These are phyloP conservation scores for Rhingia rostrata DNA, from an alignment of 2,888 invertebrate species.

Conservation along the genomic window DNA sequence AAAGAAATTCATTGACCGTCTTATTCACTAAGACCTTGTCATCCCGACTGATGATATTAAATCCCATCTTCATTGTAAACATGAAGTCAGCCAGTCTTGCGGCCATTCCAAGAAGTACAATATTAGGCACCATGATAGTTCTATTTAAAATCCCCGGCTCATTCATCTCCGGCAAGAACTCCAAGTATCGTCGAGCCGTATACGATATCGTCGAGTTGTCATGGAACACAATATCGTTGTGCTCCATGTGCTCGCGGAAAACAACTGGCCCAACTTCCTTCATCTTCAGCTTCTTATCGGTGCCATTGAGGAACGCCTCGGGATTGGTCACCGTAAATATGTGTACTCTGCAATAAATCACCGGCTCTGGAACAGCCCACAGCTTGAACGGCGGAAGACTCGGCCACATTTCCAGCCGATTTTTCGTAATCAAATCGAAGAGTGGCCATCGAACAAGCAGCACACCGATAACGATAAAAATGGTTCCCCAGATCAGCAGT, in stretches of 20 bases:
- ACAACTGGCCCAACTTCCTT: slow-evolving; percentile 87
- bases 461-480: slow-evolving; percentile 83
- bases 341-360: slow-evolving; percentile 86
- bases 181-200: slow-evolving; percentile 84
- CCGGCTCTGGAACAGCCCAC: slow-evolving; percentile 87
- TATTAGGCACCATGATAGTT: slow-evolving; percentile 82
- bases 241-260: slow-evolving; percentile 67
- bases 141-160: slow-evolving; percentile 84
- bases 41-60: slow-evolving; percentile 84
- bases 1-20: slow-evolving; percentile 86
- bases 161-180: slow-evolving; percentile 85
- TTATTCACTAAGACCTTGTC: slow-evolving; percentile 84
- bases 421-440: slow-evolving; percentile 84
- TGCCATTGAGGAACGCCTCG: slow-evolving; percentile 86
- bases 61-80: slow-evolving; percentile 83
- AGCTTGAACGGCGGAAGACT: slow-evolving; percentile 87
- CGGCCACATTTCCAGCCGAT: slow-evolving; percentile 86
- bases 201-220: slow-evolving; percentile 82
- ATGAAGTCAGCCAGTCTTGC: slow-evolving; percentile 85
- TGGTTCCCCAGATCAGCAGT: slow-evolving; percentile 82
- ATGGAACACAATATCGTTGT: slow-evolving; percentile 72
- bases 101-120: slow-evolving; percentile 84
- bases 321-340: slow-evolving; percentile 91
- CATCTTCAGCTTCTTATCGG: slow-evolving; percentile 86
- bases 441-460: slow-evolving; percentile 85